Evolutionary conservation across 1,140 invertebrate species (phyloP).

Genomic region (Drosophila grimshawi): DNA sequence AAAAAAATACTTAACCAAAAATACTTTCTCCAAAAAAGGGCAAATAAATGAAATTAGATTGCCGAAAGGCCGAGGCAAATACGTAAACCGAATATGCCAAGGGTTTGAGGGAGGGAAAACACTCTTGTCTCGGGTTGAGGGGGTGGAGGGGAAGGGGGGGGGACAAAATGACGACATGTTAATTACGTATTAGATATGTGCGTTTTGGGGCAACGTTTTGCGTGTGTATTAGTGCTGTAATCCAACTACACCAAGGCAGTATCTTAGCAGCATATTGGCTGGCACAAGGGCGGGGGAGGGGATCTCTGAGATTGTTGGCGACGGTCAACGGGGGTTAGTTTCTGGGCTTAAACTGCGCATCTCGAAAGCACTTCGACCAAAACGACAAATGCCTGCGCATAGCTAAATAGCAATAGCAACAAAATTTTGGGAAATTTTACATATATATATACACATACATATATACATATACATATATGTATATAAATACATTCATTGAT

Average conservation of each 20-base stretch:
- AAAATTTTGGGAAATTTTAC: not conserved
- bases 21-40: conserved; percentile 40
- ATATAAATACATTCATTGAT: conserved; percentile 47
- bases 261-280: not conserved
- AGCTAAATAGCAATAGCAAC: not conserved
- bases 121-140: not conserved
- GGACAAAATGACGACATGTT: conserved; percentile 44
- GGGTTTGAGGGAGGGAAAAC: not conserved
- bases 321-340: conserved; percentile 17
- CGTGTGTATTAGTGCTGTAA: not conserved
- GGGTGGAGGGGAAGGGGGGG: not conserved
- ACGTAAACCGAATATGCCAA: conserved; percentile 6
- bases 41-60: conserved; percentile 58
- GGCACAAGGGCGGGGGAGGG: too few relatives aligned
- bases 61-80: conserved; percentile 14
- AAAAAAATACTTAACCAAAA: conserved; percentile 9
- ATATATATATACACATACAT: too few relatives aligned
- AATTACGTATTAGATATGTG: conserved; percentile 63
- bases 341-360: conserved; percentile 29
- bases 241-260: conserved; percentile 16
- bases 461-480: too few relatives aligned
- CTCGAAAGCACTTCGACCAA: not conserved
- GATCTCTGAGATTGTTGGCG: too few relatives aligned
- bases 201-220: conserved; percentile 6
- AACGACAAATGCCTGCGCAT: conserved; percentile 3